phyloP scores from a whole-genome alignment of 2,797 vertebrate genomes.

The Muscicapa comitata region DNA sequence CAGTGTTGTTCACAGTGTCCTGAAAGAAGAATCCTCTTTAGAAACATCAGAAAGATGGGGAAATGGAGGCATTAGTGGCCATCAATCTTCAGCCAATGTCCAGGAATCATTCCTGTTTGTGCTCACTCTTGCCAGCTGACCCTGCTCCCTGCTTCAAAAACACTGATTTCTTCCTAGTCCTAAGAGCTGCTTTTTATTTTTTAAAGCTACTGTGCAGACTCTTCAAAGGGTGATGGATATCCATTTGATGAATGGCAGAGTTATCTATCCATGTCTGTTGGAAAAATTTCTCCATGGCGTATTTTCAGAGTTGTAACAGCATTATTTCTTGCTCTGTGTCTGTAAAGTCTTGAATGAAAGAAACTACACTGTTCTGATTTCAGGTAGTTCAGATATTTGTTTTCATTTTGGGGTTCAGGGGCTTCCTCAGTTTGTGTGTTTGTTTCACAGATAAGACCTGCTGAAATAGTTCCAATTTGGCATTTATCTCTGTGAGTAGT shows the following conservation, averaged over 20 bases:
- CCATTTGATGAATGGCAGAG: neutral
- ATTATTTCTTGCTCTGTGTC: neutral
- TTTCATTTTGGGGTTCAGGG: neutral
- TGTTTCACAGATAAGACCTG: neutral
- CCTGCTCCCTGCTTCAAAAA: neutral
- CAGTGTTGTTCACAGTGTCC: neutral
- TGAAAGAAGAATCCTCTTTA: neutral
- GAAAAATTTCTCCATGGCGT: neutral
- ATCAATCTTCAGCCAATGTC: neutral
- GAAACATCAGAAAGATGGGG: neutral
- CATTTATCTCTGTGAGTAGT: neutral
- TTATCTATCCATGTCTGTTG: neutral
- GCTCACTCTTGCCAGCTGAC: neutral
- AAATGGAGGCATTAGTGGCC: neutral
- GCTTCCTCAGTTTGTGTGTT: neutral
- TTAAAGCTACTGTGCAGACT: neutral
- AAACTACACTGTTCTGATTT: neutral
- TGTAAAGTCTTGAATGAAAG: neutral
- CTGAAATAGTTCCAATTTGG: neutral
- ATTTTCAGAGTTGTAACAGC: neutral
- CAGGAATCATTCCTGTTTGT: neutral
- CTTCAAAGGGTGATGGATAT: neutral
- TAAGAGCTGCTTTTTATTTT: neutral
- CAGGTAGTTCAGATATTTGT: neutral
- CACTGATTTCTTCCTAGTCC: neutral